Percentiles rank a stretch among this genome's conserved stretches.
These are phyloP conservation scores for Drosophila algonquin DNA, from an alignment of 2,888 invertebrate species.

Conservation along the genomic window DNA sequence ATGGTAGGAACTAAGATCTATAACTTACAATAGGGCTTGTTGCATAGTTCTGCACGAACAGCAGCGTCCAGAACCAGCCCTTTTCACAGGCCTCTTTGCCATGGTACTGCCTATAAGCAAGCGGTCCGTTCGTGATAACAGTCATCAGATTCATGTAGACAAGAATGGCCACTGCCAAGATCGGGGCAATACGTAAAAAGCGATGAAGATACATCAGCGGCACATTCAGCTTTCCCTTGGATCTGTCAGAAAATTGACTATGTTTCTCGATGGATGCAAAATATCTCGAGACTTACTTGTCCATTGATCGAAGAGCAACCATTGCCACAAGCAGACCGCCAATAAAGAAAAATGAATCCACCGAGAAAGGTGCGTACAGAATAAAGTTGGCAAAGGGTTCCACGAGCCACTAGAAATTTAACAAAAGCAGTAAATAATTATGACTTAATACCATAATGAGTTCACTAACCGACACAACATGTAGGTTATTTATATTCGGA, in stretches of 20 bases:
- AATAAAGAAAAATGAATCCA: constrained; percentile 87
- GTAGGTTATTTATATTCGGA: constrained; percentile 65
- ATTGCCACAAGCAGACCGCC: constrained; percentile 86
- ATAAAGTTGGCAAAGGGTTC: constrained; percentile 66
- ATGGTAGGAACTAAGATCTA: not conserved
- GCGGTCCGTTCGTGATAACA: constrained; percentile 85
- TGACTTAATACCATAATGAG: not conserved
- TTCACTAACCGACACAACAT: constrained; percentile 47
- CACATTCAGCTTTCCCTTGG: constrained; percentile 78
- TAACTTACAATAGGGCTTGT: constrained; percentile 70
- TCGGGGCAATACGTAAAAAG: constrained; percentile 85
- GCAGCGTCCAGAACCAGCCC: constrained; percentile 84
- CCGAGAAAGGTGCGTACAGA: constrained; percentile 84
- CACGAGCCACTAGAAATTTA: constrained; percentile 66
- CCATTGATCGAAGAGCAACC: constrained; percentile 68
- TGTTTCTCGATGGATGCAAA: constrained; percentile 40
- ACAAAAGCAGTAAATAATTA: not conserved
- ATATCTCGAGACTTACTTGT: constrained; percentile 76
- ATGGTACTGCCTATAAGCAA: constrained; percentile 81
- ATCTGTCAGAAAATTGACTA: constrained; percentile 35
- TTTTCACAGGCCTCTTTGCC: constrained; percentile 69
- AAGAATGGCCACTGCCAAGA: constrained; percentile 84
- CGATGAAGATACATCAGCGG: constrained; percentile 82
- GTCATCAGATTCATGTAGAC: constrained; percentile 84
- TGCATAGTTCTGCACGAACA: constrained; percentile 85